A percentile compares a stretch with the other conserved stretches of the same genome.
These are phyloP conservation scores for Corythaeola cristata DNA, from an alignment of 2,113 vertebrate genomes.

Conservation along the genomic window DNA sequence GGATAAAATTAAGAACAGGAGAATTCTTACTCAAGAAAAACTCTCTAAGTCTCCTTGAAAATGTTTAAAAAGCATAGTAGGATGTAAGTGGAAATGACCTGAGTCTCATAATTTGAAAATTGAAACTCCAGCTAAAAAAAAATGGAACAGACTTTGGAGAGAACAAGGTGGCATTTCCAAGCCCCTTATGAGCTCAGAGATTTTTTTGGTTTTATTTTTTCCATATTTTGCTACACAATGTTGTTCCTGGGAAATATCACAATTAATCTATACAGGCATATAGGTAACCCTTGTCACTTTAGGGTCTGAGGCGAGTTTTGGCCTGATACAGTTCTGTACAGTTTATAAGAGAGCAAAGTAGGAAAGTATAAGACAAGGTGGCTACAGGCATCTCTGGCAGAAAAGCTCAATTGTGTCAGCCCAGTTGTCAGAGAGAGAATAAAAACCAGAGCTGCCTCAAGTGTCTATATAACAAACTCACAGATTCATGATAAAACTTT, in stretches of 20 bases:
- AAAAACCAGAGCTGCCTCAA: neutral
- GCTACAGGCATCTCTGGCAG: neutral
- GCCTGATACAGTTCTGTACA: neutral
- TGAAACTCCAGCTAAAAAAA: neutral
- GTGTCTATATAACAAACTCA: neutral
- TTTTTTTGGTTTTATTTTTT: neutral
- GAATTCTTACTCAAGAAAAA: neutral
- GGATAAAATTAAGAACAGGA: neutral
- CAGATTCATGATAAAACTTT: neutral
- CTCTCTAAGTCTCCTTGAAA: neutral
- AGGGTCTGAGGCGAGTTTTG: neutral
- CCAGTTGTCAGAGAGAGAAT: neutral
- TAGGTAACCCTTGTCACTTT: neutral
- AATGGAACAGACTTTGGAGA: neutral
- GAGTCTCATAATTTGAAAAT: neutral
- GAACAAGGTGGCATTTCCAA: neutral
- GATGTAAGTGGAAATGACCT: neutral
- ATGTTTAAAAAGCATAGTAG: neutral
- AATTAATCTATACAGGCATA: neutral
- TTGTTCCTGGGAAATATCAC: neutral
- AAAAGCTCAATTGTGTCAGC: neutral
- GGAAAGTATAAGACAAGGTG: neutral
- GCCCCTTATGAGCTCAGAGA: neutral
- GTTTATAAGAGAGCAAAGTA: neutral
- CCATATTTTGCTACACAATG: neutral